Conservation (phyloP, 2,888 invertebrate species). For the Philhelius pedissequus region DNA sequence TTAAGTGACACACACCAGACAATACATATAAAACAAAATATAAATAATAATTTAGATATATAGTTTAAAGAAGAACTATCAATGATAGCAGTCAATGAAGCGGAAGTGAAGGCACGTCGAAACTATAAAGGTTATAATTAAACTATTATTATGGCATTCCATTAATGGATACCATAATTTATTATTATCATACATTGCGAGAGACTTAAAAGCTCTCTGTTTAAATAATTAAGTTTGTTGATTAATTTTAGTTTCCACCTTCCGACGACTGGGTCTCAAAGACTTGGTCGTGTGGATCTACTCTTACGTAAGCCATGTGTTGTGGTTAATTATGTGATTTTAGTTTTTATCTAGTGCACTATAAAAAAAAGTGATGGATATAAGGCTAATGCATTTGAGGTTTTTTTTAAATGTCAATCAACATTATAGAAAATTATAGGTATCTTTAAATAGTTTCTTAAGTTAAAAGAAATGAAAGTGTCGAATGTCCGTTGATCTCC, state of each 20-base stretch:
- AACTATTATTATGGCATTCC: constrained; percentile 35
- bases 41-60: constrained; percentile 17
- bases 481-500: no score
- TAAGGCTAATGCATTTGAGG: not conserved
- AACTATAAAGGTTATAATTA: constrained; percentile 49
- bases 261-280: constrained; percentile 41
- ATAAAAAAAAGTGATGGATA: not conserved
- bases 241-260: constrained; percentile 59
- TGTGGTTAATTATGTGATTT: constrained; percentile 68
- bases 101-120: not conserved
- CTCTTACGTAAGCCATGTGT: constrained; percentile 61
- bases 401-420: not conserved
- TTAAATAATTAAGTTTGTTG: constrained; percentile 55
- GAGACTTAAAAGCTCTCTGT: constrained; percentile 42
- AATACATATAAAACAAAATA: constrained; percentile 42
- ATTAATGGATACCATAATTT: constrained; percentile 23
- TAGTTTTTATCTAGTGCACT: constrained; percentile 50
- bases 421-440: no score
- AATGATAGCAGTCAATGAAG: not conserved
- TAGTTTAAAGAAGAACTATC: not conserved
- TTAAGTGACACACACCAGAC: constrained; percentile 66
- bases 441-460: not conserved
- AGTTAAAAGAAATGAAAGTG: no score
- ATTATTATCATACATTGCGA: constrained; percentile 36
- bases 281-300: constrained; percentile 24